Conservation (phyloP, 2,113 vertebrate species). For the Erythrocercus mccallii region DNA sequence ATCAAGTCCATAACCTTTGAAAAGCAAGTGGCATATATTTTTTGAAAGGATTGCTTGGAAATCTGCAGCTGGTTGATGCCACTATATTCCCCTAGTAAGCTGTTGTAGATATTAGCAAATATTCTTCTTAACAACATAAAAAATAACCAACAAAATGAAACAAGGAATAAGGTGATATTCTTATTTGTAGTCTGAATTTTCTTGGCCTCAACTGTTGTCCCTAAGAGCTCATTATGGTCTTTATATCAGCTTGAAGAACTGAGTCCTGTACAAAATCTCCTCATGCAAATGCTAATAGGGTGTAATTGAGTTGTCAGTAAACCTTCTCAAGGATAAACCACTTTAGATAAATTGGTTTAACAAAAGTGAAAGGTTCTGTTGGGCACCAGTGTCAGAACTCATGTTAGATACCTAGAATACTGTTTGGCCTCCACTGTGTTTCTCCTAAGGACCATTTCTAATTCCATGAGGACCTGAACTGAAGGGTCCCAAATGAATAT, state of each 20-base stretch:
- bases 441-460: neutral
- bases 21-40: neutral
- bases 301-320: neutral
- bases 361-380: neutral
- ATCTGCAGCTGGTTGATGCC: neutral
- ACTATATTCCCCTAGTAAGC: neutral
- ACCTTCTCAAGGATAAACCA: neutral
- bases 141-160: neutral
- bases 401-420: rapidly evolving
- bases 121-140: neutral
- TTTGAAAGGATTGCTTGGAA: neutral
- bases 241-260: neutral
- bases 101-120: neutral
- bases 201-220: neutral
- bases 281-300: neutral
- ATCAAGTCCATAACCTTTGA: neutral
- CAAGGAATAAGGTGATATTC: neutral
- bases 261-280: neutral
- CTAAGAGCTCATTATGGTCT: neutral
- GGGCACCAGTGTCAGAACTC: rapidly evolving
- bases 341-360: neutral
- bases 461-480: neutral
- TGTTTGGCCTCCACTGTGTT: rapidly evolving
- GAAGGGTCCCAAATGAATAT: neutral
- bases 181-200: neutral